Conservation (phyloP, 2,888 invertebrate species). For the Platycheirus albimanus region DNA sequence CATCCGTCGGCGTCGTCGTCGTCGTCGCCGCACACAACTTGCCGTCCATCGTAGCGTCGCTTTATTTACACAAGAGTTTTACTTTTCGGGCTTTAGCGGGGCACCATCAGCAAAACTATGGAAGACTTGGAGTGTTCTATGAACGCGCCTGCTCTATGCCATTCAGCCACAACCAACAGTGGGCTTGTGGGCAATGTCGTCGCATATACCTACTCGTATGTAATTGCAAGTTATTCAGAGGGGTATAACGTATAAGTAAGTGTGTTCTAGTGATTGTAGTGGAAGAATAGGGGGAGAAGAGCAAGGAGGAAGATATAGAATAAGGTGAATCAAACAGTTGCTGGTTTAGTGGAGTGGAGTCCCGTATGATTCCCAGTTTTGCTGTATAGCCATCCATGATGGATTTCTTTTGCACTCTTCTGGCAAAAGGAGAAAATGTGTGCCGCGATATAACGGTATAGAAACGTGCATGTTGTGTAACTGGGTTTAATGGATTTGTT, state of each 20-base stretch:
- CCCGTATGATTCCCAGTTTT: constrained; percentile 71
- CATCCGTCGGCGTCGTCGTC: not conserved
- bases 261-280: no score
- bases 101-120: not conserved
- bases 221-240: constrained; percentile 40
- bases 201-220: no score
- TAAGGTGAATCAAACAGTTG: constrained; percentile 58
- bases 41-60: not conserved
- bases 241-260: no score
- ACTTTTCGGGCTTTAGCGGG: constrained; percentile 33
- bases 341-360: constrained; percentile 50
- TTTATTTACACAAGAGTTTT: constrained; percentile 28
- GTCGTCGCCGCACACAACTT: no score
- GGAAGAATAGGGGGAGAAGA: no score
- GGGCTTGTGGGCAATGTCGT: constrained; percentile 28
- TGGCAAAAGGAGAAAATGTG: constrained; percentile 55
- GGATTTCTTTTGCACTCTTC: constrained; percentile 59
- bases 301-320: constrained; percentile 28
- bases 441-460: constrained; percentile 68
- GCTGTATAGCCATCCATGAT: constrained; percentile 44
- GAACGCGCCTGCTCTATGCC: constrained; percentile 38
- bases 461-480: constrained; percentile 71
- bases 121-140: constrained; percentile 46
- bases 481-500: constrained; percentile 72
- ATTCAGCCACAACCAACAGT: constrained; percentile 11